Conservation (phyloP, 2,797 vertebrate genomes). For the Catharus ustulatus region DNA sequence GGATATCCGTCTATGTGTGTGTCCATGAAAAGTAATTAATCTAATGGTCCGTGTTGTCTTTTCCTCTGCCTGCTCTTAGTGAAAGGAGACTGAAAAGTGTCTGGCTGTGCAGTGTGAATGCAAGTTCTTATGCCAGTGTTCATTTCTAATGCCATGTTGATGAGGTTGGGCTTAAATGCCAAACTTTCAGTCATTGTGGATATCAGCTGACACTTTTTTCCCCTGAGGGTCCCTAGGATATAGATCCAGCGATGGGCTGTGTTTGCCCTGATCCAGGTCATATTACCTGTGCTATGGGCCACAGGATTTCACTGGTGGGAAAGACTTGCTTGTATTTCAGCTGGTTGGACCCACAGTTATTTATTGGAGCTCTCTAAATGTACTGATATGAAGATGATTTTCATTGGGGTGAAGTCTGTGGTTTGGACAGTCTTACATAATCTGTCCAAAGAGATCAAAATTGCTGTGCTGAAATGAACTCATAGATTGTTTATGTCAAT, state of each 20-base stretch:
- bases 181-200: rapidly evolving
- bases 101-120: neutral
- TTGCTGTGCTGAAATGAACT: neutral
- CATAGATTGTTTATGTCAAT: neutral
- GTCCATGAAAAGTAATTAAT: neutral
- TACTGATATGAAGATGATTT: neutral
- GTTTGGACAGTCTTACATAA: constrained; percentile 39
- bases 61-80: neutral
- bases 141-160: neutral
- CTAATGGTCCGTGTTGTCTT: constrained; percentile 14
- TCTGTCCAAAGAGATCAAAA: constrained; percentile 26
- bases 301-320: neutral
- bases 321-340: neutral
- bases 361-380: neutral
- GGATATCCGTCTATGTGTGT: neutral
- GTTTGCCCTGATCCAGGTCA: rapidly evolving
- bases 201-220: neutral
- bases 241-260: neutral
- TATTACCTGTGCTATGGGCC: neutral
- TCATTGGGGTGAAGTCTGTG: neutral
- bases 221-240: neutral
- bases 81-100: neutral
- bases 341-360: neutral
- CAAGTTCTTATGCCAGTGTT: neutral
- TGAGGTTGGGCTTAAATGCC: neutral